These are phyloP conservation scores for Malurus leucopterus DNA, from an alignment of 2,797 vertebrate species.

Conservation along the genomic window DNA sequence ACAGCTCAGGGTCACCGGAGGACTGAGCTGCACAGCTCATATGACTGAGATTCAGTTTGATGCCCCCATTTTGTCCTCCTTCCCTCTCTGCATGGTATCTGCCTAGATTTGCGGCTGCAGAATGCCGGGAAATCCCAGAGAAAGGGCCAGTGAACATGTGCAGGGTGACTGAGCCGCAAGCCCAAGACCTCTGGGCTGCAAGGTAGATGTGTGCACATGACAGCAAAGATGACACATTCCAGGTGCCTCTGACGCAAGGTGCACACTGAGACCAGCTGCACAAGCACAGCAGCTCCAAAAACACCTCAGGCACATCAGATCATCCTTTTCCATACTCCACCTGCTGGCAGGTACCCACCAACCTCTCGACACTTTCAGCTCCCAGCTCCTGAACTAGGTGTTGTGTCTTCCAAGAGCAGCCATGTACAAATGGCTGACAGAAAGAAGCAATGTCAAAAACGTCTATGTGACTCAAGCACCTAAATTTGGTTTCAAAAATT, in stretches of 20 bases:
- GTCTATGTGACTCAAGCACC: neutral
- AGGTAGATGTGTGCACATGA: neutral
- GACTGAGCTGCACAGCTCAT: neutral
- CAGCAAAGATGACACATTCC: neutral
- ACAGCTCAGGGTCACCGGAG: neutral
- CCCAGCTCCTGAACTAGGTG: neutral
- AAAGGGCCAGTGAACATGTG: neutral
- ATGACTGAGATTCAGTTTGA: neutral
- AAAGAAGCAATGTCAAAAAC: constrained; percentile 26
- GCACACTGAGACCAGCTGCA: neutral
- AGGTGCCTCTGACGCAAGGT: neutral
- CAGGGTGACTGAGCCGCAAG: neutral
- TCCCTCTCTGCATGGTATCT: neutral
- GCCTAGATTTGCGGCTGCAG: neutral
- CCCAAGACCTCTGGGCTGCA: neutral
- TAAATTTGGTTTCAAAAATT: constrained; percentile 26
- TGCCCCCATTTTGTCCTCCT: neutral
- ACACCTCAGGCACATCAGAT: neutral
- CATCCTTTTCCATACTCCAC: neutral
- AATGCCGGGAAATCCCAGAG: neutral
- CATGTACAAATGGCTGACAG: neutral
- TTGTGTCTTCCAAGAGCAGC: constrained; percentile 1
- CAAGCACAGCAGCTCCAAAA: neutral
- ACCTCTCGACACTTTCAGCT: constrained; percentile 11
- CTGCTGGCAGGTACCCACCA: constrained; percentile 25